Evolutionary conservation across 2,113 vertebrate genomes (phyloP).

Genomic region (Brienomyrus brachyistius): DNA sequence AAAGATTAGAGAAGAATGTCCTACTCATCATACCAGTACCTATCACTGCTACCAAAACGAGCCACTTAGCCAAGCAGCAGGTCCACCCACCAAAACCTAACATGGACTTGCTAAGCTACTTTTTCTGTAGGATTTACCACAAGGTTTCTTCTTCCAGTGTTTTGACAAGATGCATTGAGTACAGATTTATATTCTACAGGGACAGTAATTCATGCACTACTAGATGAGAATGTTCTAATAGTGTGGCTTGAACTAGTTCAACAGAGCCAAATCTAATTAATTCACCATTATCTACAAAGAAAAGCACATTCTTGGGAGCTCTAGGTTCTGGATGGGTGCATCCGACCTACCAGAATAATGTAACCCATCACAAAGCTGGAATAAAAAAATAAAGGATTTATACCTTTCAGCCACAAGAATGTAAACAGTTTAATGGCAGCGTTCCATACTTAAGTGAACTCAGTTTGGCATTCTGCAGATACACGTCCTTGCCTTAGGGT

Average conservation of each 20-base stretch:
- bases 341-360: neutral
- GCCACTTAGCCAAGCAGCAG: neutral
- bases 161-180: neutral
- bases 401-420: neutral
- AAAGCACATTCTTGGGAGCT: neutral
- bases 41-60: neutral
- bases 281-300: neutral
- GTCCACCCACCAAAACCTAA: neutral
- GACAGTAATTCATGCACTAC: neutral
- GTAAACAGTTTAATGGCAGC: neutral
- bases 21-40: neutral
- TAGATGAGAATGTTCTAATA: neutral
- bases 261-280: neutral
- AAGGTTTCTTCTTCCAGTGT: neutral
- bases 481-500: neutral
- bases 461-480: neutral
- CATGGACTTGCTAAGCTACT: neutral
- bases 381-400: neutral
- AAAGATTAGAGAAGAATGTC: neutral
- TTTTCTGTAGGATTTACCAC: neutral
- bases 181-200: neutral
- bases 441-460: constrained; percentile 1
- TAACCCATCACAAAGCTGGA: neutral
- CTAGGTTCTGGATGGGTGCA: neutral
- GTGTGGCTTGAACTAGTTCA: neutral